A percentile compares a stretch with the other conserved stretches of the same genome.
phyloP scores from a whole-genome alignment of 2,113 vertebrate genomes.

The Garra rufa region DNA sequence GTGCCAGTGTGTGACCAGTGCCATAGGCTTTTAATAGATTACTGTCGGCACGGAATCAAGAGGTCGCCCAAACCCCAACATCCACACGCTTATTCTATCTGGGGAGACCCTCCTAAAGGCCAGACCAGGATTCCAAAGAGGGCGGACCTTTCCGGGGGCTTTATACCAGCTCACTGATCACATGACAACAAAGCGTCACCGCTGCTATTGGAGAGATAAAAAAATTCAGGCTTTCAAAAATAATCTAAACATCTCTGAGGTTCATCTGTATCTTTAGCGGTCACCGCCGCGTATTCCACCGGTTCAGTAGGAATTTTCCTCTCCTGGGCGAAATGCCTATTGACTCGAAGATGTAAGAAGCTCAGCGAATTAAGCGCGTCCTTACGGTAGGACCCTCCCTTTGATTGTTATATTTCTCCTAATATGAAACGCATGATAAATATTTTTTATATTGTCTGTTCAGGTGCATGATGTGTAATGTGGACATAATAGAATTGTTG shows the following conservation, averaged over 20 bases:
- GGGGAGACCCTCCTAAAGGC: conserved; percentile 69
- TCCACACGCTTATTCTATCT: conserved; percentile 46
- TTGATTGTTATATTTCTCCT: conserved; percentile 22
- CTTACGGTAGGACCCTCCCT: conserved; percentile 46
- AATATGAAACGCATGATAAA: background rate
- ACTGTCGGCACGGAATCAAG: conserved; percentile 36
- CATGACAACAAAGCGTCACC: conserved; percentile 85
- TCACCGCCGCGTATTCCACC: background rate
- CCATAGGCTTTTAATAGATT: conserved; percentile 66
- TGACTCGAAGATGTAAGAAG: conserved; percentile 46
- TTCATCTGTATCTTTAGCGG: background rate
- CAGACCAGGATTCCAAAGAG: conserved; percentile 81
- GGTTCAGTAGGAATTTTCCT: background rate
- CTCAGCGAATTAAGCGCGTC: conserved; percentile 51
- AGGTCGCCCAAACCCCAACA: conserved; percentile 46
- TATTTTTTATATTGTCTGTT: background rate
- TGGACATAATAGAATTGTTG: background rate
- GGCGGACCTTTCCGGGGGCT: conserved; percentile 79
- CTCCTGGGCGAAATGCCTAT: conserved; percentile 19
- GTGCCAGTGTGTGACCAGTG: conserved; percentile 56
- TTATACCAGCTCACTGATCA: conserved; percentile 83
- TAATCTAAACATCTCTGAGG: conserved; percentile 7
- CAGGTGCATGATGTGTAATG: background rate
- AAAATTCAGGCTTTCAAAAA: conserved; percentile 61
- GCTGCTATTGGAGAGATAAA: conserved; percentile 56